Evolutionary conservation across 2,113 vertebrate species (phyloP).

Genomic region (Onychorhynchus coronatus): DNA sequence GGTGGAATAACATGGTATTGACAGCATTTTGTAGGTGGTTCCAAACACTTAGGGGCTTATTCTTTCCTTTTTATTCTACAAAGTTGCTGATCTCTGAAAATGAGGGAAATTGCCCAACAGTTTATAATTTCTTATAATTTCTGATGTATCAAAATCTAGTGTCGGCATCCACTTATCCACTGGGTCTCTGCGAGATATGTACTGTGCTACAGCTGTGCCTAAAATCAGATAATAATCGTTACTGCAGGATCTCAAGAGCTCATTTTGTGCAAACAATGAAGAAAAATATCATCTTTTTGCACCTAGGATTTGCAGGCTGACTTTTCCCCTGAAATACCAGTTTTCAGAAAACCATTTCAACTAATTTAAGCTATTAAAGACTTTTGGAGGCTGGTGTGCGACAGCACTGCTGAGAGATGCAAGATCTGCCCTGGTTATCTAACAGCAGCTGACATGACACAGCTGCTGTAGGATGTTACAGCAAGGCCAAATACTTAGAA

Average conservation of each 20-base stretch:
- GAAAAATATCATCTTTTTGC: not conserved
- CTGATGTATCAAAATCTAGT: not conserved
- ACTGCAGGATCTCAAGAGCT: not conserved
- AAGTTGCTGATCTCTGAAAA: not conserved
- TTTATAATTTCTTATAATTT: not conserved
- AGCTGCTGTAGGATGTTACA: not conserved
- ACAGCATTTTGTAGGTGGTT: not conserved
- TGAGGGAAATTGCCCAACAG: not conserved
- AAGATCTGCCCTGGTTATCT: not conserved
- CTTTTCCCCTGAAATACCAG: not conserved
- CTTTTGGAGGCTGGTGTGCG: not conserved
- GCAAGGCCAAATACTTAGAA: not conserved
- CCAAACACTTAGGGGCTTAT: not conserved
- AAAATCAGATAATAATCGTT: not conserved
- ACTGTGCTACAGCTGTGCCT: not conserved
- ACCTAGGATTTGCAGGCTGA: not conserved
- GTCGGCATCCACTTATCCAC: not conserved
- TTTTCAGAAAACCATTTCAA: not conserved
- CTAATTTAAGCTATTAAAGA: not conserved
- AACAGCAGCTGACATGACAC: not conserved
- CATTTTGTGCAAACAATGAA: not conserved
- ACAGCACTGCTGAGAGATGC: not conserved
- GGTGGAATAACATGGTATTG: not conserved
- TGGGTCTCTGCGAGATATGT: accelerated
- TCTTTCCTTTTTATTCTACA: not conserved